A percentile compares a stretch with the other conserved stretches of the same genome.
phyloP scores from a whole-genome alignment of 2,113 vertebrate genomes.

The Pteronura brasiliensis region DNA sequence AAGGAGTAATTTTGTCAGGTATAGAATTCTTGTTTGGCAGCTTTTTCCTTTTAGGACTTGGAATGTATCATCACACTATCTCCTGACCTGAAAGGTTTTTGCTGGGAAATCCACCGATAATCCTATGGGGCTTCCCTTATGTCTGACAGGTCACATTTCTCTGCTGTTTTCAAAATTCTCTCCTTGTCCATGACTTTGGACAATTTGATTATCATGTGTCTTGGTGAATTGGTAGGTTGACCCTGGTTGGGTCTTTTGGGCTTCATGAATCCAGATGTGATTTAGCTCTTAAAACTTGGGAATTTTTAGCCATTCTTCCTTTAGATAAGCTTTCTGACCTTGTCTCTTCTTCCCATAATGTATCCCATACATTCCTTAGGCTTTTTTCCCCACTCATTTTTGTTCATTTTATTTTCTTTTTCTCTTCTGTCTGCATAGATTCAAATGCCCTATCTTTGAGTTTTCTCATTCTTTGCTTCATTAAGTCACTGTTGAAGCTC shows the following conservation, averaged over 20 bases:
- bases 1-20: neutral
- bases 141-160: neutral
- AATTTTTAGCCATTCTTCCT: neutral
- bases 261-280: neutral
- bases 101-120: neutral
- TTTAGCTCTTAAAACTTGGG: neutral
- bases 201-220: neutral
- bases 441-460: neutral
- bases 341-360: neutral
- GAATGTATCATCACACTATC: neutral
- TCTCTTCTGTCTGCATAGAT: neutral
- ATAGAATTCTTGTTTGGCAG: neutral
- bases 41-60: neutral
- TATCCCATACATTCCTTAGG: neutral
- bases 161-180: neutral
- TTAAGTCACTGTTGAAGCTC: neutral
- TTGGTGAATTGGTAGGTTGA: neutral
- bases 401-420: neutral
- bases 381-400: neutral
- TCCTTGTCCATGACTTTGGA: neutral
- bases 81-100: neutral
- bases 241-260: neutral
- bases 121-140: neutral
- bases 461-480: neutral
- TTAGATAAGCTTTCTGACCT: neutral